Evolutionary conservation across 2,888 invertebrate species (phyloP).

Genomic region (Phasia obesa): DNA sequence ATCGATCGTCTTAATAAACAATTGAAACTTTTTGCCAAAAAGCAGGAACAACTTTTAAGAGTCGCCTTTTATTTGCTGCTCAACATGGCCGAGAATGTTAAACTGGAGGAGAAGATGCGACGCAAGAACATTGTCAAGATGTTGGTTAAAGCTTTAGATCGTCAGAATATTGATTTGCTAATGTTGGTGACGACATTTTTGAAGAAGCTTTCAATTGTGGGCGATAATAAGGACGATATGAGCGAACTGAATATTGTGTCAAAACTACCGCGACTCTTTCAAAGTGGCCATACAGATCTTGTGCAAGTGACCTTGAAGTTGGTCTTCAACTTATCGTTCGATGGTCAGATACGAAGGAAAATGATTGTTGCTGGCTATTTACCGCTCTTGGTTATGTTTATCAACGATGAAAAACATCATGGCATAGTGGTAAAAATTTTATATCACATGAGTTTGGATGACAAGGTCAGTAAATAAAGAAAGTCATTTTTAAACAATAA

Average conservation of each 20-base stretch:
- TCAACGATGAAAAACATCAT: conserved; percentile 93
- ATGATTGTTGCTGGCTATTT: conserved; percentile 95
- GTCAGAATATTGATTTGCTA: conserved; percentile 94
- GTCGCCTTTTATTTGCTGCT: conserved; percentile 96
- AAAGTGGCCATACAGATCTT: conserved; percentile 84
- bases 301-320: conserved; percentile 92
- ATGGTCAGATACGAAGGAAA: conserved; percentile 91
- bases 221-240: conserved; percentile 97
- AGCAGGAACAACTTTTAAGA: conserved; percentile 95
- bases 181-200: conserved; percentile 96
- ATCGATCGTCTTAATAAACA: conserved; percentile 90
- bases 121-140: conserved; percentile 95
- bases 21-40: conserved; percentile 91
- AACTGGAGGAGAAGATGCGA: conserved; percentile 98
- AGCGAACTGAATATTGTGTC: conserved; percentile 90
- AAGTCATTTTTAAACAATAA: background rate
- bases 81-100: conserved; percentile 97
- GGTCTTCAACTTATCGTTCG: conserved; percentile 97
- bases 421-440: conserved; percentile 90
- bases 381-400: conserved; percentile 93
- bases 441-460: conserved; percentile 97
- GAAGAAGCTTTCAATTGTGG: conserved; percentile 96
- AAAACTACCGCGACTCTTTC: conserved; percentile 91
- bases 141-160: conserved; percentile 93
- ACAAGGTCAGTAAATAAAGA: conserved; percentile 82